Conservation (phyloP, 1,140 invertebrate genomes). For the Euwallacea similis region DNA sequence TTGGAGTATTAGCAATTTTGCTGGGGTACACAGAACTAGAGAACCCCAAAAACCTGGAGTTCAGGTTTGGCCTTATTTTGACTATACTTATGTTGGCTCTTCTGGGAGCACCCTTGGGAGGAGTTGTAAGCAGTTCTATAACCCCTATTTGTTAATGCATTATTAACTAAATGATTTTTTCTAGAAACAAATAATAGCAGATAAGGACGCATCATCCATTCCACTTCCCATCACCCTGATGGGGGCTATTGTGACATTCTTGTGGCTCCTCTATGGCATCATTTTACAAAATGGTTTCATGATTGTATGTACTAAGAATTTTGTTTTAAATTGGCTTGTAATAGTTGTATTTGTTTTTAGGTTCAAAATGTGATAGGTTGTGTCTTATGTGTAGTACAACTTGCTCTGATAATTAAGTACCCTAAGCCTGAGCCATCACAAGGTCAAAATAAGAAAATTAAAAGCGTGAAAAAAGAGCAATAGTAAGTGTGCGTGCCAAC, state of each 20-base stretch:
- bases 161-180: constrained; percentile 36
- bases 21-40: constrained; percentile 67
- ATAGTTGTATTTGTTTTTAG: constrained; percentile 54
- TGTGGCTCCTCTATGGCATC: constrained; percentile 81
- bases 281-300: constrained; percentile 76
- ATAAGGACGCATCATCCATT: constrained; percentile 75
- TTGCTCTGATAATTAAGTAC: constrained; percentile 60
- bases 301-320: constrained; percentile 63
- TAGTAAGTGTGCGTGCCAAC: neutral
- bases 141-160: neutral
- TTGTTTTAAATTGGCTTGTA: neutral
- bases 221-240: constrained; percentile 81
- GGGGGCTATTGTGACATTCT: constrained; percentile 71
- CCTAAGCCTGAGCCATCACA: constrained; percentile 8
- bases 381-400: constrained; percentile 61
- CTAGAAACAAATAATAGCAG: constrained; percentile 70
- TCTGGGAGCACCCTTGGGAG: constrained; percentile 70
- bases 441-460: constrained; percentile 37
- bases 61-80: constrained; percentile 68
- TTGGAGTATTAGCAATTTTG: constrained; percentile 60
- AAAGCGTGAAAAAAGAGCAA: constrained; percentile 25
- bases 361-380: constrained; percentile 71
- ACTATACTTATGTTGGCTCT: constrained; percentile 68
- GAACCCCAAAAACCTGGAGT: constrained; percentile 64
- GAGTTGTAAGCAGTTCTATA: constrained; percentile 62